Evolutionary conservation across 2,888 invertebrate genomes (phyloP), one percentile per base, ranked within the genome.

Genomic region (Epinotia ramella): DNA sequence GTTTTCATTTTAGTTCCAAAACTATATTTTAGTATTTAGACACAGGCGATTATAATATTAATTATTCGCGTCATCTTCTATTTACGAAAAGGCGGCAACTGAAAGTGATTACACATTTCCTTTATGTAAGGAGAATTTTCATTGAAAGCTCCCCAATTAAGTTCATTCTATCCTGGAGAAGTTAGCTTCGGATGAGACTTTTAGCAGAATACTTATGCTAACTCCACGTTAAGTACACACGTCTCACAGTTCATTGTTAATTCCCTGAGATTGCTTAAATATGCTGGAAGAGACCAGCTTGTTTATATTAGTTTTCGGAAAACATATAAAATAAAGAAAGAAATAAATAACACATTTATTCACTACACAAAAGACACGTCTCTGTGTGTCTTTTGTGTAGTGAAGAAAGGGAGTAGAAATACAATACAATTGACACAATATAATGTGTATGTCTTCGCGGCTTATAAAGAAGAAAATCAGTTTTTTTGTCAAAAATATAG

Each of bases 141-240:
- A 66, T 78, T 78, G 78, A 76, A 78, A 78, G 78, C 76, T 82
- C 81, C 80, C 81, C 81, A 87, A 86, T 87, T 86, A 88, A 83
- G 82, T 79, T 79, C 77, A 70, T 79, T 81, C 81, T 80, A 74
- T 82, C 80, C 81, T 81, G 81, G 76, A 76, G 76, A 79, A 79
- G 80, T 77, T 81, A 82, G 82, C 80, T 80, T 80, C 78, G 84
- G 89, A 89, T 89, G 86, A 89, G 88, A 86, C 84, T 89, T 89
- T 88, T 86, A 88, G 85, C 85, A 81, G 86, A 87, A 89, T 90
- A 89, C 89, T 89, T 88, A 87, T 83, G 84, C 84, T 90, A 90
- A 90, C 89, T 89, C 87, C 83, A 69, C 78, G 83, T 87, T 89
- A 90, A 90, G 90, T 89, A 89, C 85, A 82, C 84, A 83, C 87